Base-by-base conservation (phyloP, 1,140 invertebrate genomes). In the Drosophila sechellia region DNA sequence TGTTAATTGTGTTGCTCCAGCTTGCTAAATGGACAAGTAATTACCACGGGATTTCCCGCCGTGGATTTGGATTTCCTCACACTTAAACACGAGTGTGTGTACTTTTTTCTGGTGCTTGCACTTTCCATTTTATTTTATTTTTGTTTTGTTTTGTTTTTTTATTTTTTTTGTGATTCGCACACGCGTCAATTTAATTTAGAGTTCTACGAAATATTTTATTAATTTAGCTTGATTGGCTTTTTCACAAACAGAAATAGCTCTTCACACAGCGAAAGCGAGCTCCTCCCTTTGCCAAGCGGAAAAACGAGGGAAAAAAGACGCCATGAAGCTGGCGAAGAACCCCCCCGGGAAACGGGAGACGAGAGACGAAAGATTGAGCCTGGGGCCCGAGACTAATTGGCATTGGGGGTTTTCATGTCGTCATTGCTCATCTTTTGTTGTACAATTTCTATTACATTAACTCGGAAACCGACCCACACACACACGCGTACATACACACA, bases 161-260 rank as follows among this genome's bases (percentile, higher is more conserved):
- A n/a, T n/a, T 31, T 10, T 10, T 3, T 31, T 31, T 77, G 65
- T 66, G 64, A 72, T 72, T 86, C 71, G 76, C 83, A 86, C 83
- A 86, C 76, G 81, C 81, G 73, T 86, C 81, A 86, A 86, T 86
- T 81, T 86, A 86, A 86, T 86, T 86, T 86, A 79, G 79, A 87
- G 87, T 87, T 76, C 79, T 83, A 83, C 83, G 83, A 77, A 87
- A 83, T 83, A 87, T 87, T 83, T 87, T 87, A 87, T 87, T 87
- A 87, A 87, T 87, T 87, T 87, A 83, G 76, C 83, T 87, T 83
- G 83, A 87, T 87, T 87, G 84, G 83, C 83, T 87, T 89, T 87
- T 89, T 87, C 83, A 86, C 75, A 86, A 87, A 86, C 74, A 81
- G 48, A 78, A 73, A 61, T 53, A 68, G 50, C 73, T 42, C 60